Evolutionary conservation across 2,113 vertebrate genomes (phyloP), one percentile per base, ranked within the genome.

Genomic region (Neolamprologus variostigma): DNA sequence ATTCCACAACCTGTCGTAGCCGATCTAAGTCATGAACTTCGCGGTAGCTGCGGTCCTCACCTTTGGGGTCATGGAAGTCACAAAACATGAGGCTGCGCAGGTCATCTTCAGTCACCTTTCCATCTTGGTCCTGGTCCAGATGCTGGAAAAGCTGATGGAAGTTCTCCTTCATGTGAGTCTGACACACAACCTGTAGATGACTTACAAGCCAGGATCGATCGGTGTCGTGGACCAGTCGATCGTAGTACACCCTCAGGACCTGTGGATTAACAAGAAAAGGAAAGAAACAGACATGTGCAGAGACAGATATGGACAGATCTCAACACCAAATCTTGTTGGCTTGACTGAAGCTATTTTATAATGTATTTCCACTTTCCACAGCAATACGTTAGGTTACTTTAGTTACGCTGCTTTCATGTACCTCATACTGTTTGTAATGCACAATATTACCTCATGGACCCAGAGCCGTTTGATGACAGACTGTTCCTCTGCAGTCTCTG

Each of bases 1-100:
- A 51, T 79, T 98, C 97, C 26, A 97, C 97, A 54, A 98, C 95
- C 87, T 94, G 82, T 19, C 96, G 94, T 14, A 99, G 96, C 3
- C 83, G 81, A 33, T 97, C 96, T 7, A 97, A 92, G 37, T 97
- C 19, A 2, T 40, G 51, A 12, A 98, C 93, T 87, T 99, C 98
- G 4, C 96, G 93, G 90, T 99, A 98, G 92, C 83, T 97, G n/a
- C 93, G 96, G 84, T 98, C 97, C 6, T 98, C 97, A 19, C 96
- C 96, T 87, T 97, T 98, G 26, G 94, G 96, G 89, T 99, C 98
- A 5, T 98, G 96, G 87, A 99, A 98, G 91, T 98, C 97, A 83
- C 98, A 99, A 88, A 98, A 99, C 97, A 99, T 97, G 79, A 99
- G 95, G 86, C 98, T 98, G 80, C 96, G 96, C 19, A 99, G 95